Base-by-base conservation (phyloP, 2,797 vertebrate species). In the Scomberomorus guttatus region DNA sequence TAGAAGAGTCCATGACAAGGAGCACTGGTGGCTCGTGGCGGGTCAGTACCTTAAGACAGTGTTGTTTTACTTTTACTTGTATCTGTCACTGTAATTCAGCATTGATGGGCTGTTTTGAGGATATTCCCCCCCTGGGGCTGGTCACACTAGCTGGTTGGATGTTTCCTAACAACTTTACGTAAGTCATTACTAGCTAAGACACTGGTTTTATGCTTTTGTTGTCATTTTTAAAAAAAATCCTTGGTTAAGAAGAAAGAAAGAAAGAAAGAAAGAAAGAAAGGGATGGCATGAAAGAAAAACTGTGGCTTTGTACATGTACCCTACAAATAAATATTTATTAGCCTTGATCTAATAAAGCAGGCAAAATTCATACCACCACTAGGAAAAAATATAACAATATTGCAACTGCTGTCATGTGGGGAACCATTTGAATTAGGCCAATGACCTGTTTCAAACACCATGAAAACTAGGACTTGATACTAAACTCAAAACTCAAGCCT, bases 391-490 rank as follows among this genome's bases (percentile, higher is more conserved):
- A 66, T 22, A 44, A 72, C 32, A 60, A 8, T 20, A 32, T 9
- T 24, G 8, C 56, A n/a, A 6, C 42, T 44, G 0, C 1, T 24
- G 50, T 42, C 46, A 39, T 34, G 57, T 50, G 46, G n/a, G 46
- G 27, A 54, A 22, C 8, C 37, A 48, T 29, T 25, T n/a, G 14
- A 84, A 83, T 68, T 56, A 22, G 66, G 75, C 79, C 74, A 8
- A 0, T 52, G 59, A 74, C 72, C 72, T 68, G 75, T 79, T 83
- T 80, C 0, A 4, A 62, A 48, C 39, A 5, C 25, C 10, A n/a
- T 32, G 27, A 66, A 79, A 79, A 75, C 39, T 22, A 13, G 20
- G 57, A 79, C 62, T 76, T 55, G 13, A 83, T 37, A 51, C 50
- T 10, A 20, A 68, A 72, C 29, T 62, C 51, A 27, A 50, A 74